Evolutionary conservation across 2,888 invertebrate genomes (phyloP), one percentile per base, ranked within the genome.

Genomic region (Meandrusa payeni): DNA sequence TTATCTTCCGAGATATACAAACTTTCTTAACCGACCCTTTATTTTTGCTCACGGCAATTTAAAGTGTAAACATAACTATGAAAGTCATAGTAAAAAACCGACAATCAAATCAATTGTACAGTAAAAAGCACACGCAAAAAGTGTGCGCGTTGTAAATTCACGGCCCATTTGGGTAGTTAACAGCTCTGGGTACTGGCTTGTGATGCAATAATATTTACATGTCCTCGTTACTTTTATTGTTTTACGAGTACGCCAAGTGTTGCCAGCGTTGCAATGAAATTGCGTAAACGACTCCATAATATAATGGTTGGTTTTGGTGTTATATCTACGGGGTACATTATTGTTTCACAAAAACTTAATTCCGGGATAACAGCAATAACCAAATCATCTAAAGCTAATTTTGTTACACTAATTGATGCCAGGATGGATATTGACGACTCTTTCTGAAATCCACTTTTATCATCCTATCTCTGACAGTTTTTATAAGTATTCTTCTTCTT

Each of bases 171-270:
- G 62, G 62, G 55, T 60, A 61, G 62, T 64, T 66, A 69, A 64
- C 63, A 56, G 57, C 55, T 55, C 57, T 40, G 47, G 50, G 50
- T 57, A 57, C 51, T 48, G 53, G 51, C 47, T 54, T 56, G 57
- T 62, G 62, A 65, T 57, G 68, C 73, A 61, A 69, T 76, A 67
- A 74, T 66, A 80, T 80, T 79, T 76, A 77, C 79, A 79, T 78
- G 66, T 48, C 48, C 23, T 28, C 36, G 22, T 42, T 36, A 42
- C 41, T 42, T 42, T 29, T 42, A 42, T 42, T 41, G 41, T 27
- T 41, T 41, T 41, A 41, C 33, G 41, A 41, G 26, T 13, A 27
- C 27, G 33, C 33, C 19, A 41, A 41, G 20, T 41, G 22, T 27
- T 27, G 33, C 20, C 41, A 12, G 27, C 22, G 7, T 20, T 12